Evolutionary conservation across 2,113 vertebrate genomes (phyloP).

Genomic region (Pygoscelis antarcticus): DNA sequence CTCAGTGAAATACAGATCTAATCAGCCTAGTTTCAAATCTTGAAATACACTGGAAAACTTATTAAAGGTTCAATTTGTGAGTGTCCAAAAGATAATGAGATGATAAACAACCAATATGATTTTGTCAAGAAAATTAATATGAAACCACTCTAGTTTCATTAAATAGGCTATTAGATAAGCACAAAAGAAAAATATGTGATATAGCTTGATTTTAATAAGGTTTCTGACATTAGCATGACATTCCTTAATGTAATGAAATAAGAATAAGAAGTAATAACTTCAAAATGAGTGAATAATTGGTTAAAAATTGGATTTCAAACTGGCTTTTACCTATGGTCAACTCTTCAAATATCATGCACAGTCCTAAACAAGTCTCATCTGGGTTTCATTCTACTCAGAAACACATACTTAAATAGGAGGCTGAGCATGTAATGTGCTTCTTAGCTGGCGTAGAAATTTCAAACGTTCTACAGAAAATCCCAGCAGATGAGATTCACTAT

Average conservation of each 20-base stretch:
- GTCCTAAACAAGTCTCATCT: neutral
- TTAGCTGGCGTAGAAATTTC: neutral
- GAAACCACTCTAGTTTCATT: neutral
- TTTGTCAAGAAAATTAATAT: conserved; percentile 9
- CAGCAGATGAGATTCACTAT: neutral
- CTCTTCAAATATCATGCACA: neutral
- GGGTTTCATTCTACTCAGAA: neutral
- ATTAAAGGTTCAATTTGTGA: neutral
- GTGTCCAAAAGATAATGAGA: neutral
- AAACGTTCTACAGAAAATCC: neutral
- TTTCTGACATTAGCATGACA: neutral
- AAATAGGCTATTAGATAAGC: neutral
- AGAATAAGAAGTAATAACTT: neutral
- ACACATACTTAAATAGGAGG: neutral
- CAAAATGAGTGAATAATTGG: neutral
- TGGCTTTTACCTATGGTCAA: neutral
- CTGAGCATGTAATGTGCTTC: neutral
- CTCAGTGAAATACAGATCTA: neutral
- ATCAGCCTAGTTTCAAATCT: neutral
- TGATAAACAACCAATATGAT: neutral
- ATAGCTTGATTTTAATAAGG: neutral
- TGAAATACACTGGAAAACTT: neutral
- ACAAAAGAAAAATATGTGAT: neutral
- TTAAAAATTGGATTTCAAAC: neutral
- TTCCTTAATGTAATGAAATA: neutral